Base-by-base conservation (phyloP, 2,888 invertebrate species). In the Myopa testacea region DNA sequence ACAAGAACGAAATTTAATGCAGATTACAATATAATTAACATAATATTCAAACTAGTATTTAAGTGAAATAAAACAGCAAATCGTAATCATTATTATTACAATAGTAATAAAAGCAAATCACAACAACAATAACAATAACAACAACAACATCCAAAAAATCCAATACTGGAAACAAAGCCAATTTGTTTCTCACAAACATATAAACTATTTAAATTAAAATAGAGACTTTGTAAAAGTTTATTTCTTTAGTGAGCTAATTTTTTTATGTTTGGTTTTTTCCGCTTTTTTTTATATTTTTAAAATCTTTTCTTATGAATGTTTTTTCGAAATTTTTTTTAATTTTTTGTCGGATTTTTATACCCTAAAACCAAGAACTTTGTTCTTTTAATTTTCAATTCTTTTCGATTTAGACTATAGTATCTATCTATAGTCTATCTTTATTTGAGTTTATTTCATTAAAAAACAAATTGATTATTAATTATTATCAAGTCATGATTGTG, bases 1-100 rank as follows among this genome's bases (percentile, higher is more conserved):
- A 38, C 65, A 38, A 65, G 50, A 37, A 71, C 50, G 14, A 70
- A 71, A 70, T 40, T 45, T 40, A 38, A 71, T 60, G 55, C n/a
- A 37, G 14, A 65, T 4, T 63, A 38, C 8, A 3, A 67, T 55
- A 68, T 67, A 55, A 38, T 67, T 37, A 52, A 14, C 19, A 26
- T 52, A 26, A 34, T 70, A 19, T 70, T 40, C 45, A 68, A 40
- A 10, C 37, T 45, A 50, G 14, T 19, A 16, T 26, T 71, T 71
- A 37, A 71, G 37, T n/a, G 12, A 63, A 63, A 63, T 12, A 12
- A 19, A 5, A 74, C 60, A 55, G 19, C 1, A 37, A 58, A 72
- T 12, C n/a, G 40, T 19, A 73, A 60, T 62, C 45, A 62, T 38
- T 68, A 68, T 60, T 60, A 26, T 52, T 16, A n/a, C 40, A n/a